Evolutionary conservation across 2,888 invertebrate species (phyloP).

Genomic region (Schizaphis graminum): DNA sequence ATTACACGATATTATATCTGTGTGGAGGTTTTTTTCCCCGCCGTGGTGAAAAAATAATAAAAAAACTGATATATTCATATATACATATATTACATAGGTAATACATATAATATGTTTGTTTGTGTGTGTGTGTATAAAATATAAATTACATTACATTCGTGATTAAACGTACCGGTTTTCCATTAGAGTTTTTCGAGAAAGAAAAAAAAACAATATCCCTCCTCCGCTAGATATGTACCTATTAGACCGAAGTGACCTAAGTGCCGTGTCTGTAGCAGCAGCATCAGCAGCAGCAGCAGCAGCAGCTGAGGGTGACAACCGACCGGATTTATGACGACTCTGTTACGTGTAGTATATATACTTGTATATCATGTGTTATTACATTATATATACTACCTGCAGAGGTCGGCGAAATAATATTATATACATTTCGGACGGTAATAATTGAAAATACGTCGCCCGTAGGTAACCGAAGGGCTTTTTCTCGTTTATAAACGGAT

Average conservation of each 20-base stretch:
- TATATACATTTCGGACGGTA: conserved; percentile 28
- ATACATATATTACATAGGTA: not conserved
- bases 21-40: not conserved
- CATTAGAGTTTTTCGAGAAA: not conserved
- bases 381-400: not conserved
- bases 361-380: not conserved
- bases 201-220: conserved; percentile 20
- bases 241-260: not conserved
- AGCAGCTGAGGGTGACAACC: conserved; percentile 53
- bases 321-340: conserved; percentile 61
- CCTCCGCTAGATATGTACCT: not conserved
- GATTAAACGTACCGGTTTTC: conserved; percentile 60
- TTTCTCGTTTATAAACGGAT: conserved; percentile 12
- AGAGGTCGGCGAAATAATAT: conserved; percentile 29
- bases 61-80: not conserved
- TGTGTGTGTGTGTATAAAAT: not conserved
- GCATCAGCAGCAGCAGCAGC: not conserved
- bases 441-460: conserved; percentile 65
- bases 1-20: conserved; percentile 1
- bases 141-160: conserved; percentile 47
- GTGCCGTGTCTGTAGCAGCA: not conserved
- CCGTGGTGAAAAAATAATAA: not conserved
- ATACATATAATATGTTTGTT: conserved; percentile 1
- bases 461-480: conserved; percentile 43
- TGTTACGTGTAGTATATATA: not conserved